Evolutionary conservation across 2,113 vertebrate genomes (phyloP).

Genomic region (Vulpes vulpes): DNA sequence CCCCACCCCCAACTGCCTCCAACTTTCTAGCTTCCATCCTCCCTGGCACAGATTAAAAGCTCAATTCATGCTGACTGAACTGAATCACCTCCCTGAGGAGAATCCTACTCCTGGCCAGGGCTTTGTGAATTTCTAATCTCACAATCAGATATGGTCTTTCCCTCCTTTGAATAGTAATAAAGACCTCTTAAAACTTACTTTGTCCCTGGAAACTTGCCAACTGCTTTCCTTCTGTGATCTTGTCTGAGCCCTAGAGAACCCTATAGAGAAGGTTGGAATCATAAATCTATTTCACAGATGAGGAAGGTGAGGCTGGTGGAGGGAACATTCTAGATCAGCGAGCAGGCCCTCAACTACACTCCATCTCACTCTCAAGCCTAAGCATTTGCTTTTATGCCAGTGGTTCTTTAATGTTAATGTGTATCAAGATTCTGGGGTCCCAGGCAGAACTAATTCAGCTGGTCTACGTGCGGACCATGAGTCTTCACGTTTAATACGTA

Average conservation of each 20-base stretch:
- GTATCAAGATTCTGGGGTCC: not conserved
- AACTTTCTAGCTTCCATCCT: not conserved
- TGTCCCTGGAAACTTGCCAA: not conserved
- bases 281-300: not conserved
- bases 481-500: not conserved
- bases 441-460: not conserved
- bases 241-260: not conserved
- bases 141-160: not conserved
- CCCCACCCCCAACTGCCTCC: not conserved
- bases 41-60: constrained; percentile 34
- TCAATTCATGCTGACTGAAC: not conserved
- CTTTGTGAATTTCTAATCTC: constrained; percentile 28
- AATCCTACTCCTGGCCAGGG: not conserved
- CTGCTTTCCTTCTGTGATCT: not conserved
- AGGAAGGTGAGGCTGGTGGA: not conserved
- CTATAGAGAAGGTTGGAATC: not conserved
- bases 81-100: not conserved
- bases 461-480: not conserved
- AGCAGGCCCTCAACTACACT: not conserved
- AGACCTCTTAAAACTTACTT: constrained; percentile 25
- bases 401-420: not conserved
- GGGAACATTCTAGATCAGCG: not conserved
- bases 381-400: not conserved
- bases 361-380: not conserved
- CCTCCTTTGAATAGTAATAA: constrained; percentile 48